These are phyloP conservation scores for Acanthopleura granulata DNA, from an alignment of 2,888 invertebrate species.

Conservation along the genomic window DNA sequence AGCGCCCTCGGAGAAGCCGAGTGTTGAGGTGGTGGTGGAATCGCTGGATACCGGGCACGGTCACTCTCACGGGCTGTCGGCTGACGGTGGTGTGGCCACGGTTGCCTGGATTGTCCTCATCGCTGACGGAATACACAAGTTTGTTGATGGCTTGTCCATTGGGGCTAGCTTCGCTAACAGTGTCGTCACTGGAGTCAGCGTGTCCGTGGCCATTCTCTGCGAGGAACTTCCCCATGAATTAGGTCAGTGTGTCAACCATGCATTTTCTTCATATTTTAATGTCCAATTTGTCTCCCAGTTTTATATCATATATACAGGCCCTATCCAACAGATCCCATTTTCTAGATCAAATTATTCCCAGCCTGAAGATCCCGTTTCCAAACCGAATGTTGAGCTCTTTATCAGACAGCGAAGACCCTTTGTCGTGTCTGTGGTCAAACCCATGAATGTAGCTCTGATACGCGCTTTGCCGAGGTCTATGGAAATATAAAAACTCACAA, in stretches of 20 bases:
- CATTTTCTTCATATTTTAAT: no score
- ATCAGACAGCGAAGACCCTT: no score
- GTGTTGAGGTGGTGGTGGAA: no score
- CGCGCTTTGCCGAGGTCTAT: no score
- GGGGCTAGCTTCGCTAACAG: constrained; percentile 74
- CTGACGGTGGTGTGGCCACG: constrained; percentile 64
- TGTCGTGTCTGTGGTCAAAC: no score
- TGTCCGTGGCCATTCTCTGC: constrained; percentile 74
- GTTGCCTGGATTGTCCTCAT: constrained; percentile 77
- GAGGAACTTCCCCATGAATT: constrained; percentile 76
- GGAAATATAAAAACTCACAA: no score
- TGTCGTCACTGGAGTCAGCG: constrained; percentile 72
- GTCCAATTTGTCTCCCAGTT: no score
- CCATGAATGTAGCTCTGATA: no score
- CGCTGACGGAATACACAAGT: constrained; percentile 76
- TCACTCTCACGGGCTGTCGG: not conserved
- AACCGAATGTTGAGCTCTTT: no score
- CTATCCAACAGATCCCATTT: no score
- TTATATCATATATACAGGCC: no score
- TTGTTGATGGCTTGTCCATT: constrained; percentile 75
- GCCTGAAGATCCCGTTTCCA: not conserved
- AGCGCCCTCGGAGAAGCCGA: no score
- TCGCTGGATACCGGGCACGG: not conserved
- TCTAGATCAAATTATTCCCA: not conserved
- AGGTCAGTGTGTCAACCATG: constrained; percentile 69